Percentiles rank a stretch among this genome's conserved stretches.
Conservation (phyloP, 2,113 vertebrate species). For the Anarrhichthys ocellatus region DNA sequence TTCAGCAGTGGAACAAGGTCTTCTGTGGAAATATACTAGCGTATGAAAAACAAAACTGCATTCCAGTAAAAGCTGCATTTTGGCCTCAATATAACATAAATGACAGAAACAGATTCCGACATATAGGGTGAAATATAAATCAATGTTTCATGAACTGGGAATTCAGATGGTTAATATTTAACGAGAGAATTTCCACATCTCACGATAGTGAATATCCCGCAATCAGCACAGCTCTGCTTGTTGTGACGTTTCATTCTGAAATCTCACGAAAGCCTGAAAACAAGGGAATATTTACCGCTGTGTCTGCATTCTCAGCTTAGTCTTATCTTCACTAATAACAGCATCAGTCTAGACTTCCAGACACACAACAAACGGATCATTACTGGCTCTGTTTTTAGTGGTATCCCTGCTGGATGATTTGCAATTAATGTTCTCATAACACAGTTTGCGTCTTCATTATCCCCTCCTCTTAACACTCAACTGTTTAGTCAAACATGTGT, state of each 20-base stretch:
- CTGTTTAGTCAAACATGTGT: background rate
- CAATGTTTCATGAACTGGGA: slow-evolving; percentile 45
- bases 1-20: background rate
- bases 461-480: background rate
- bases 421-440: background rate
- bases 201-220: slow-evolving; percentile 6
- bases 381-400: background rate
- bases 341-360: background rate
- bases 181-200: slow-evolving; percentile 22
- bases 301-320: background rate
- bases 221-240: slow-evolving; percentile 7
- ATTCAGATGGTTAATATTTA: slow-evolving; percentile 47
- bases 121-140: slow-evolving; percentile 23
- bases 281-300: background rate
- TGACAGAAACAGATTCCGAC: background rate
- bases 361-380: background rate
- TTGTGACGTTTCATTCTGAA: background rate
- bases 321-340: background rate
- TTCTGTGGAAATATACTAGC: background rate
- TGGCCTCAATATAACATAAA: background rate
- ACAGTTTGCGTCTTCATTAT: background rate
- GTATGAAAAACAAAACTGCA: background rate
- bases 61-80: background rate
- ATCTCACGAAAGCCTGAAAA: background rate
- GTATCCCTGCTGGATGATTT: background rate